Evolutionary conservation across 2,797 vertebrate species (phyloP), one percentile per base, ranked within the genome.

Genomic region (Coilia nasus): DNA sequence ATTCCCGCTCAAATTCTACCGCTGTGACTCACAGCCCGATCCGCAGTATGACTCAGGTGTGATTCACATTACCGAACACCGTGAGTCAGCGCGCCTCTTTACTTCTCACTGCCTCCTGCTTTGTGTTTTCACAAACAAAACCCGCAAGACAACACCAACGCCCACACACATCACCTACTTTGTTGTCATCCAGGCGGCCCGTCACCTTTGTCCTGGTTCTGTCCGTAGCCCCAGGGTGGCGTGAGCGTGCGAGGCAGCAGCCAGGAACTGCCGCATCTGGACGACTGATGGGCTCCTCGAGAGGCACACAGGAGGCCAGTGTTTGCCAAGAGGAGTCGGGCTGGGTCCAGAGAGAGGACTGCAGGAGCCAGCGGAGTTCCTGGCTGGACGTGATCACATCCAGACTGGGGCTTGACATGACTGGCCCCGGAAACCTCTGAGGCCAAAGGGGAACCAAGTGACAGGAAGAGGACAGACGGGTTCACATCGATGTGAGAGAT

Each of bases 291-390:
- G 86, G 90, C 86, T 57, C 89, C 83, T 1, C 91, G 87, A 81
- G 90, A 90, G 88, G 85, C 67, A 84, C 25, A 64, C 86, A 86
- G 12, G 89, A 88, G 78, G 82, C 84, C 82, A 86, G 83, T 0
- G 88, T 81, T 14, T 85, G 87, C 86, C 85, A 83, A 17, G n/a
- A 14, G 21, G 85, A 28, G 0, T 86, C 82, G 12, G 86, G 50
- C 46, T 90, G 86, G 9, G 91, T 84, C 23, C 87, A 46, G 11
- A 91, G 57, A 91, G 91, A 93, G 14, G 94, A 95, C 90, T 95
- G 94, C 0, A 96, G 92, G 90, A 95, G 92, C 95, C 95, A 96
- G 89, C 95, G 95, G 12, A 95, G 88, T 17, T 94, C 93, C 83
- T 94, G 93, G 85, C 87, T 95, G 90, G 89, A 92, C 67, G 94